phyloP scores from a whole-genome alignment of 2,797 vertebrate genomes.

The Sebastolobus altivelis region DNA sequence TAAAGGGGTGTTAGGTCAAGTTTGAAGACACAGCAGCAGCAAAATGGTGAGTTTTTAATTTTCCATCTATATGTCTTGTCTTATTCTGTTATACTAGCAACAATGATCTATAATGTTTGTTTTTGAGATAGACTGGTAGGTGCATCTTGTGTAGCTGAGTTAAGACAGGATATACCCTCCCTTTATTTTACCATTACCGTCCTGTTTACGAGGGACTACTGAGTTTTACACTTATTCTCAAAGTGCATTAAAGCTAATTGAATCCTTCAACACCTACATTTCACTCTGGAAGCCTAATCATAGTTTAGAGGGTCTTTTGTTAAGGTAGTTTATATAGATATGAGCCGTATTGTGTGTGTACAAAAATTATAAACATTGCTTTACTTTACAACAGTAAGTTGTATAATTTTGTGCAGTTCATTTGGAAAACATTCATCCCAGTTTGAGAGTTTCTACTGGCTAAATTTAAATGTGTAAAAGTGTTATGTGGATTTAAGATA shows the following conservation, averaged over 20 bases:
- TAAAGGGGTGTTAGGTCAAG: not conserved
- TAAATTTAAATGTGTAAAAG: not conserved
- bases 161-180: not conserved
- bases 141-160: too few species aligned
- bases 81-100: not conserved
- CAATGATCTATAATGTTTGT: too few species aligned
- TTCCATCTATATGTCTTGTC: not conserved
- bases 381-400: not conserved
- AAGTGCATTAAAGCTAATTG: not conserved
- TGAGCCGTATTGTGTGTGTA: fast-evolving
- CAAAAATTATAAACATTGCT: not conserved
- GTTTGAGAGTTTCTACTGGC: not conserved
- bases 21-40: not conserved
- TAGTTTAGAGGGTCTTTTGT: not conserved
- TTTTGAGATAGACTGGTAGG: not conserved
- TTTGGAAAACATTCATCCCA: not conserved
- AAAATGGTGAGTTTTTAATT: too few species aligned
- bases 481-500: not conserved
- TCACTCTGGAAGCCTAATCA: not conserved
- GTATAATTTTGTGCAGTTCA: not conserved
- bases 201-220: fast-evolving
- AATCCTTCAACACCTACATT: conserved; percentile 1
- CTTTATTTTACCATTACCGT: too few species aligned
- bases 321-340: not conserved
- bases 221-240: not conserved